A percentile compares a stretch with the other conserved stretches of the same genome.
These are phyloP conservation scores for Hassar affinis DNA, from an alignment of 2,113 vertebrate genomes.

Conservation along the genomic window DNA sequence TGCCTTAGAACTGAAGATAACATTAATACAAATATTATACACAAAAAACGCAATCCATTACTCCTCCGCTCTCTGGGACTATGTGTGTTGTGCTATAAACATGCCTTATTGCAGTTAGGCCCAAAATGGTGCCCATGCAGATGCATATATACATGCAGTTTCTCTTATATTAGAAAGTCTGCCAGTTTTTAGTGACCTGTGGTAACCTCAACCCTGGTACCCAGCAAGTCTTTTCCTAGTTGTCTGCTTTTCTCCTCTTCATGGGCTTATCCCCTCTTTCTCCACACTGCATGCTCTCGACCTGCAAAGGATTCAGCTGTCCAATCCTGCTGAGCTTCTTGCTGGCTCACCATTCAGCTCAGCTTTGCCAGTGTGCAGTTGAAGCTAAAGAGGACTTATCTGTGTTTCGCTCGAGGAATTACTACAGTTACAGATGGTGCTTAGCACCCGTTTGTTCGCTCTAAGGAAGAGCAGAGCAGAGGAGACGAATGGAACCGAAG, in stretches of 20 bases:
- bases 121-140: no score
- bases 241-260: constrained; percentile 7
- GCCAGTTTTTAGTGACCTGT: background rate
- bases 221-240: background rate
- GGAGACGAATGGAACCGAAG: constrained; percentile 19
- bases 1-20: background rate
- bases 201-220: background rate
- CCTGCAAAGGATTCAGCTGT: constrained; percentile 7
- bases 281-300: constrained; percentile 11
- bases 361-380: constrained; percentile 24
- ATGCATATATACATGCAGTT: background rate
- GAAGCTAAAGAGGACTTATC: constrained; percentile 42
- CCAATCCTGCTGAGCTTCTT: constrained; percentile 37
- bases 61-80: no score
- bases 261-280: constrained; percentile 13
- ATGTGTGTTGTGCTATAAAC: background rate
- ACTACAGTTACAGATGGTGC: constrained; percentile 47
- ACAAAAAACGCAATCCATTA: background rate
- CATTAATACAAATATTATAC: background rate
- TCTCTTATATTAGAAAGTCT: background rate
- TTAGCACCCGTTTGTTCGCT: constrained; percentile 29
- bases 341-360: constrained; percentile 36
- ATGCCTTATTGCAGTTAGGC: background rate
- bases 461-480: constrained; percentile 19
- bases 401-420: constrained; percentile 44